Conservation (phyloP, 2,797 vertebrate species). For the Neoniphon sammara region DNA sequence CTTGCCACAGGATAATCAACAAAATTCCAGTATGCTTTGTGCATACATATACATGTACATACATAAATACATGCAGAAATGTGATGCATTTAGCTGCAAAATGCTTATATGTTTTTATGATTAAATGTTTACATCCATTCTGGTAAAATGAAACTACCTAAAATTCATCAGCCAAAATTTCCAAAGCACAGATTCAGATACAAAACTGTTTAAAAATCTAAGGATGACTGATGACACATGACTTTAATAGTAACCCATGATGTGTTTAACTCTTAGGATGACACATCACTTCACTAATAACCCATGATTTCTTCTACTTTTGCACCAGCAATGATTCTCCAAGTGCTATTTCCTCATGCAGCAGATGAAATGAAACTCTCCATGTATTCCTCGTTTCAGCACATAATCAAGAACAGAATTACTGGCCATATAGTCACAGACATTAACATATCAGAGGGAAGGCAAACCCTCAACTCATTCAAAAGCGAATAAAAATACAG, state of each 20-base stretch:
- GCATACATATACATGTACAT: not conserved
- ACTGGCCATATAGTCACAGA: slow-evolving; percentile 16
- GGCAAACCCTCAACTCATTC: slow-evolving; percentile 43
- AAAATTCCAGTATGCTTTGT: not conserved
- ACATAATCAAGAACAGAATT: slow-evolving; percentile 26
- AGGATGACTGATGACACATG: slow-evolving; percentile 40
- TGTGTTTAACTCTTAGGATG: not conserved
- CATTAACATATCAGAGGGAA: slow-evolving; percentile 35
- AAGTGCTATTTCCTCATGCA: not conserved
- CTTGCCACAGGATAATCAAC: not conserved
- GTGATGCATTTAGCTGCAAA: no score
- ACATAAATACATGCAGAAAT: no score
- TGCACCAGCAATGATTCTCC: slow-evolving; percentile 1
- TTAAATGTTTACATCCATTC: not conserved
- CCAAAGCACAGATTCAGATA: slow-evolving; percentile 11
- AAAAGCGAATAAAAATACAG: slow-evolving; percentile 34
- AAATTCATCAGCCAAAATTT: slow-evolving; percentile 30
- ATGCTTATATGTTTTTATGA: no score
- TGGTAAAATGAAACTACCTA: not conserved
- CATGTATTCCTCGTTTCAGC: not conserved
- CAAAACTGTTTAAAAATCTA: slow-evolving; percentile 13
- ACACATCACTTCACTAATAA: slow-evolving; percentile 27
- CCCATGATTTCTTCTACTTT: slow-evolving; percentile 4
- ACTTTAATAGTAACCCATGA: slow-evolving; percentile 24
- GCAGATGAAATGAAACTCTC: slow-evolving; percentile 5